phyloP scores from a whole-genome alignment of 2,113 vertebrate genomes.

The Dolichallabes microphthalmus region DNA sequence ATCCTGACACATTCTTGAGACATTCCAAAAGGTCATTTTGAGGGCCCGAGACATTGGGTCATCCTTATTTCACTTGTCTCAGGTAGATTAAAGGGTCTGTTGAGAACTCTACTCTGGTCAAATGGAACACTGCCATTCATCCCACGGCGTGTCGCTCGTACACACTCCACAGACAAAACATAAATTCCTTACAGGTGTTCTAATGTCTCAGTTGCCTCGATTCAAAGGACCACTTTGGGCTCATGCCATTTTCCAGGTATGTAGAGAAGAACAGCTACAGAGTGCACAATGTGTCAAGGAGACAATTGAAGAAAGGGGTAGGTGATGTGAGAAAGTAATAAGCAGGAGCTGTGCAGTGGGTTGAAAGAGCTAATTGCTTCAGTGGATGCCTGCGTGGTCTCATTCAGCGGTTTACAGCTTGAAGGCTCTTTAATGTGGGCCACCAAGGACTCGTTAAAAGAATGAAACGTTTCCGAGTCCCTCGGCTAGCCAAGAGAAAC shows the following conservation, averaged over 20 bases:
- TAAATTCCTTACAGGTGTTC: conserved; percentile 48
- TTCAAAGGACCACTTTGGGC: conserved; percentile 32
- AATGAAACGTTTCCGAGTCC: conserved; percentile 44
- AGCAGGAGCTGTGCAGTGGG: conserved; percentile 60
- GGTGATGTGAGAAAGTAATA: conserved; percentile 34
- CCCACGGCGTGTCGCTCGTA: background rate
- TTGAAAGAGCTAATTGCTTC: conserved; percentile 49
- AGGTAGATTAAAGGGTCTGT: conserved; percentile 56
- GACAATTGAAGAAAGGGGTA: background rate
- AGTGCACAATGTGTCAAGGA: conserved; percentile 27
- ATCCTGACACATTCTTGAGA: background rate
- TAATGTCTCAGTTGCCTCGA: conserved; percentile 43
- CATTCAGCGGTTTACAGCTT: conserved; percentile 55
- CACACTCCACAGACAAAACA: conserved; percentile 9
- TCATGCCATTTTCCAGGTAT: conserved; percentile 30
- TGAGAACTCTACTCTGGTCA: conserved; percentile 1
- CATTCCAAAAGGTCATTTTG: conserved; percentile 27
- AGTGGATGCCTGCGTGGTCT: conserved; percentile 35
- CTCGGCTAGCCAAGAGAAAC: conserved; percentile 25
- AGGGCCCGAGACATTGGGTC: conserved; percentile 31
- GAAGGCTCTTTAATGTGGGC: conserved; percentile 51
- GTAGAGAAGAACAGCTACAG: background rate
- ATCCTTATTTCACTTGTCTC: conserved; percentile 51
- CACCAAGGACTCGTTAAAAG: conserved; percentile 51
- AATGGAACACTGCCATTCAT: conserved; percentile 33